Evolutionary conservation across 35 echinoderm and acorn worm genomes (phyloP).

Genomic region (Patiria miniata): DNA sequence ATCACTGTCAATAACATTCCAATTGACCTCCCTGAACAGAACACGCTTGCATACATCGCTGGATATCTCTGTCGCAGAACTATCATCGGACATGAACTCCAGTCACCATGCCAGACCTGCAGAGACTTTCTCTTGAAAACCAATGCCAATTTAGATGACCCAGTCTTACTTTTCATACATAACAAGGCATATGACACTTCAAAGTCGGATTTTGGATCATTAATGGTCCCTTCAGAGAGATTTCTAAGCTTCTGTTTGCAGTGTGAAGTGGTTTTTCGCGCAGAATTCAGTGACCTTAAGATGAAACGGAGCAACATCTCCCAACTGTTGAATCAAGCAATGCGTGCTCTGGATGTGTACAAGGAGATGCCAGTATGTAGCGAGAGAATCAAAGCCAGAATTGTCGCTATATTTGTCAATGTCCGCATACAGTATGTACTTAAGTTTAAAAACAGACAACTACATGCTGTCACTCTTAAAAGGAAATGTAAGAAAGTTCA

Average conservation of each 20-base stretch:
- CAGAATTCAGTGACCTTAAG: conserved; percentile 36
- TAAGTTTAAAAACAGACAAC: conserved; percentile 54
- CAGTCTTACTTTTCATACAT: conserved; percentile 31
- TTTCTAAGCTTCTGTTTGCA: conserved; percentile 34
- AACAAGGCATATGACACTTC: conserved; percentile 42
- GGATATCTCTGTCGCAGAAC: conserved; percentile 35
- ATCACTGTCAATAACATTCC: neutral
- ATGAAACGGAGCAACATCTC: conserved; percentile 52
- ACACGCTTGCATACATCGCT: conserved; percentile 44
- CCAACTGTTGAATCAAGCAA: conserved; percentile 33
- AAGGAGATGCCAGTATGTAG: conserved; percentile 45
- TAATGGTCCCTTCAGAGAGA: conserved; percentile 28
- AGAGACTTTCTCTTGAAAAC: conserved; percentile 22
- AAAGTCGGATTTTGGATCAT: conserved; percentile 28
- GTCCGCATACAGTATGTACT: conserved; percentile 62
- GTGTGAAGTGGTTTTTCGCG: conserved; percentile 47
- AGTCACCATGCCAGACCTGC: conserved; percentile 7
- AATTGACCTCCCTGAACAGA: conserved; percentile 34
- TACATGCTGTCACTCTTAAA: conserved; percentile 31
- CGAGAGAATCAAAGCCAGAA: conserved; percentile 37
- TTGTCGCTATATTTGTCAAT: conserved; percentile 50
- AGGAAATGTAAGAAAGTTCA: conserved; percentile 53
- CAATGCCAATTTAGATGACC: conserved; percentile 36
- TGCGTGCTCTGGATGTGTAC: conserved; percentile 17
- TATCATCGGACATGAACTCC: conserved; percentile 27